Evolutionary conservation across 1,140 invertebrate genomes (phyloP), one percentile per base, ranked within the genome.

Genomic region (Pseudobourletiella spinata): DNA sequence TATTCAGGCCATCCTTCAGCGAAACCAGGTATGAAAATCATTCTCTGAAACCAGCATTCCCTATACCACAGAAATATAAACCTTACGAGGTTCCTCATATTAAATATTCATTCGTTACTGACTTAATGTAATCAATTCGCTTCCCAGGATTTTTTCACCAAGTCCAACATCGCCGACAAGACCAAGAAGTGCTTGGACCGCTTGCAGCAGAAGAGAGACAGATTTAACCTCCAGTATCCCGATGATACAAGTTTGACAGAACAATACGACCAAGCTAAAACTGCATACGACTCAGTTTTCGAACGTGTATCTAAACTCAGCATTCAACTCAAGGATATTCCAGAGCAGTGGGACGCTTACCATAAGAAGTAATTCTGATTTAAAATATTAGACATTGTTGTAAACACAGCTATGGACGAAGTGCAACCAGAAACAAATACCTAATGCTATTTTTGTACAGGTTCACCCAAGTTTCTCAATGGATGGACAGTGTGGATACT

Each of bases 291-390:
- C 52, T 79, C 80, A 44, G 78, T 88, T 1, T 81, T 82, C 22
- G 77, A 81, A 11, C 83, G 83, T 71, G 79, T 92, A 18, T 85
- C 89, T 67, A 77, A 80, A 60, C 80, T 93, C 59, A 80, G 83
- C 46, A 78, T 84, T 59, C 86, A 91, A 62, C 74, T 95, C 30
- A 85, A 90, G 69, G 84, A 91, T 74, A 86, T 95, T 64, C 91
- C 91, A 3, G 86, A 90, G 57, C 86, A 92, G 73, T 95, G 91
- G 92, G 84, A 87, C 58, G 81, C 83, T 8, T 95, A 95, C 70
- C 84, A 84, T 74, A 74, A 82, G 46, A 91, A 85, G 80, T 85
- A 73, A 77, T 74, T n/a, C n/a, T n/a, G n/a, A n/a, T n/a, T n/a
- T n/a, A n/a, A n/a, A n/a, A n/a, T n/a, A n/a, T n/a, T n/a, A n/a